Percentiles rank a stretch among this genome's conserved stretches.
These are phyloP conservation scores for Pachyuromys duprasi DNA, from an alignment of 2,797 vertebrate species.

Conservation along the genomic window DNA sequence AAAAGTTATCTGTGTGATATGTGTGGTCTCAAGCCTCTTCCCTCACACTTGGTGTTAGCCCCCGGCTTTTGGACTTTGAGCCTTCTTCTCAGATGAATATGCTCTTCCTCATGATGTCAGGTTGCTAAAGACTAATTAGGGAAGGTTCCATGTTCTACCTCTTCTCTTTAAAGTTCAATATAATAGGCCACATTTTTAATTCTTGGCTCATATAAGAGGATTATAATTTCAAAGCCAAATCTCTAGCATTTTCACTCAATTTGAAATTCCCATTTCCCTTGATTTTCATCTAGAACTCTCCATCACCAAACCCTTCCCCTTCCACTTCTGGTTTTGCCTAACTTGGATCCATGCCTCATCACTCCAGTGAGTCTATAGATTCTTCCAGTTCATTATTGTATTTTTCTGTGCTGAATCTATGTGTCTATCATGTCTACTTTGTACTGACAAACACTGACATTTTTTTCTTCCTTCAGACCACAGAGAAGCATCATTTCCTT, in stretches of 20 bases:
- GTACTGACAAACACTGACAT: neutral
- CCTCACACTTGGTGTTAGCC: neutral
- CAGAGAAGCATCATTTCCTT: neutral
- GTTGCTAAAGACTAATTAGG: neutral
- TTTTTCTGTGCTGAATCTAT: neutral
- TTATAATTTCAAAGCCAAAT: neutral
- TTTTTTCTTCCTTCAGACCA: neutral
- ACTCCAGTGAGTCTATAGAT: neutral
- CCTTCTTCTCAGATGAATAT: neutral
- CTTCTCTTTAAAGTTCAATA: neutral
- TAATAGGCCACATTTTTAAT: neutral
- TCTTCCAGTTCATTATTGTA: neutral
- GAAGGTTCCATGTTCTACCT: neutral
- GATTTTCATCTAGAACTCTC: neutral
- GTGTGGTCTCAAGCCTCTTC: neutral
- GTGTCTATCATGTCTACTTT: neutral
- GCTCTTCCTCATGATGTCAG: neutral
- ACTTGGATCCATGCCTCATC: neutral
- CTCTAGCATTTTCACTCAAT: neutral
- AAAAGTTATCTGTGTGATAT: neutral
- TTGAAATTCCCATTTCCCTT: neutral
- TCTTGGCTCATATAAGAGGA: neutral
- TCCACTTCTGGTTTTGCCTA: neutral
- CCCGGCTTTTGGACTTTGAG: neutral
- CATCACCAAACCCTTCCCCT: neutral